Evolutionary conservation across 2,888 invertebrate species (phyloP).

Genomic region (Anticlea derivata): DNA sequence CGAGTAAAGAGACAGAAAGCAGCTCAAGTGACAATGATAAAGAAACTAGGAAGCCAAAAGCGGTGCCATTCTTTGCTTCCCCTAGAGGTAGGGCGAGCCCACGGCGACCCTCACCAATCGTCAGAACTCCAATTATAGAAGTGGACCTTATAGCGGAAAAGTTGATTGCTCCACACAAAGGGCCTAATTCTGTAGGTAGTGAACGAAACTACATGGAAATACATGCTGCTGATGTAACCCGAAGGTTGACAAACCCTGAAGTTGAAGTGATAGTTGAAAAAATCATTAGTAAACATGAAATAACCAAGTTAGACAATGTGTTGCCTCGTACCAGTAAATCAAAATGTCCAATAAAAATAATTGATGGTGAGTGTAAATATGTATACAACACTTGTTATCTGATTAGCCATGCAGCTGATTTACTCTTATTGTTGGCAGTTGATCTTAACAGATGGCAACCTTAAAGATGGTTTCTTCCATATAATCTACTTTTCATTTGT

Average conservation of each 20-base stretch:
- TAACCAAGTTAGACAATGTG: background rate
- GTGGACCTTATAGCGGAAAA: conserved; percentile 40
- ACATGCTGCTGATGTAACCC: conserved; percentile 2
- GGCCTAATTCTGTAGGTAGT: conserved; percentile 14
- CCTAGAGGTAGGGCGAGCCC: conserved; percentile 50
- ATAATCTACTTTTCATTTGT: too few relatives aligned
- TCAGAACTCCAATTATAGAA: conserved; percentile 45
- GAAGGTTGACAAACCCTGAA: background rate
- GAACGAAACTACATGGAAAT: conserved; percentile 3
- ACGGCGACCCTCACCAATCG: conserved; percentile 42
- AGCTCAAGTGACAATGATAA: background rate
- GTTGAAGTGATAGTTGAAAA: conserved; percentile 15
- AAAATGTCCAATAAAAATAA: conserved; percentile 20
- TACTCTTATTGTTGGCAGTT: too few relatives aligned
- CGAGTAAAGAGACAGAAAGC: conserved; percentile 6
- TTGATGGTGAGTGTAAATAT: conserved; percentile 56
- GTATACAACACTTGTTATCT: too few relatives aligned
- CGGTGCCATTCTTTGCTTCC: conserved; percentile 49
- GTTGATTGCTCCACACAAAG: conserved; percentile 39
- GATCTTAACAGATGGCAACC: too few relatives aligned
- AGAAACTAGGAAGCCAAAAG: background rate
- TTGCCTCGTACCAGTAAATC: background rate
- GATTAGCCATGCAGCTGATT: too few relatives aligned
- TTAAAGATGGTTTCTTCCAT: too few relatives aligned
- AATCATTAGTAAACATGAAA: conserved; percentile 1